Evolutionary conservation across 2,113 vertebrate genomes (phyloP).

Genomic region (Stictonetta naevosa): DNA sequence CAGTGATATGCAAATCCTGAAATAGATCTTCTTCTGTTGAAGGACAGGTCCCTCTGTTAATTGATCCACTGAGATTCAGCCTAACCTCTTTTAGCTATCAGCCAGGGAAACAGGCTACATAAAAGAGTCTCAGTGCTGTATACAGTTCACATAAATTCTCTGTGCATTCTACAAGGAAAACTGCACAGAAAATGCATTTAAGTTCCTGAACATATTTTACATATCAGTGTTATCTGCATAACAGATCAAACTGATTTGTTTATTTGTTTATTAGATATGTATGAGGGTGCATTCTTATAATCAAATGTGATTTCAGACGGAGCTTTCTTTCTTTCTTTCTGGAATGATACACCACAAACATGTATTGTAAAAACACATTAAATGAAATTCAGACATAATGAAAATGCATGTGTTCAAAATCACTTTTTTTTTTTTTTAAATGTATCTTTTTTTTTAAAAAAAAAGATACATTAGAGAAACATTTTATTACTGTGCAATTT

Average conservation of each 20-base stretch:
- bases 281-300: slow-evolving; percentile 68
- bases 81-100: slow-evolving; percentile 85
- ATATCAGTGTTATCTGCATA: slow-evolving; percentile 70
- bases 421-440: slow-evolving; percentile 3
- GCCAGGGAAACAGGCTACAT: slow-evolving; percentile 81
- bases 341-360: slow-evolving; percentile 28
- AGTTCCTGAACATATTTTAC: slow-evolving; percentile 63
- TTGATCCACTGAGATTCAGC: slow-evolving; percentile 92
- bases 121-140: slow-evolving; percentile 76
- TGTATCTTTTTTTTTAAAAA: neutral
- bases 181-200: slow-evolving; percentile 56
- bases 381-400: slow-evolving; percentile 75
- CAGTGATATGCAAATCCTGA: slow-evolving; percentile 91
- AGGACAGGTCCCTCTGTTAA: slow-evolving; percentile 92
- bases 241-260: slow-evolving; percentile 79
- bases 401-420: slow-evolving; percentile 68
- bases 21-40: slow-evolving; percentile 87
- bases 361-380: slow-evolving; percentile 75
- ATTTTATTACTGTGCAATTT: slow-evolving; percentile 55
- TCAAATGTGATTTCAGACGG: slow-evolving; percentile 71
- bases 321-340: slow-evolving; percentile 64
- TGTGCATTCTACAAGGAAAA: slow-evolving; percentile 66
- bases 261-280: slow-evolving; percentile 78
- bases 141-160: slow-evolving; percentile 81
- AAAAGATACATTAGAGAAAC: slow-evolving; percentile 39